Conservation (phyloP, 2,797 vertebrate species). For the Cyclura pinguis region DNA sequence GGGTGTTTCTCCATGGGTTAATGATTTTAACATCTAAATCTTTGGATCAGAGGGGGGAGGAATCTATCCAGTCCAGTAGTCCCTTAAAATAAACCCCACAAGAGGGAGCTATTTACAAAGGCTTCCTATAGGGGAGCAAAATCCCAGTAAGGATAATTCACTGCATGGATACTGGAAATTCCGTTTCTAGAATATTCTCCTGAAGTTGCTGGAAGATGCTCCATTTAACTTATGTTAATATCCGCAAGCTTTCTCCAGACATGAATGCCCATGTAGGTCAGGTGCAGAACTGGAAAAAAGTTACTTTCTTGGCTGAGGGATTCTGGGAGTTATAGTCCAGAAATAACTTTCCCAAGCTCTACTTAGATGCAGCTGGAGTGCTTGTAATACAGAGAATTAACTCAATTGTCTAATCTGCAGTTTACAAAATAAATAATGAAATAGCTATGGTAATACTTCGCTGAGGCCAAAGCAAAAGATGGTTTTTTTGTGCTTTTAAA, state of each 20-base stretch:
- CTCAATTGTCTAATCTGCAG: not conserved
- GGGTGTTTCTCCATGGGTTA: not conserved
- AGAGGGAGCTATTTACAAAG: conserved; percentile 38
- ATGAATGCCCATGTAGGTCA: not conserved
- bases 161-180: conserved; percentile 1
- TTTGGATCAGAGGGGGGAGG: not conserved
- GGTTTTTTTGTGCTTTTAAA: not conserved
- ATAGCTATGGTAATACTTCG: not conserved
- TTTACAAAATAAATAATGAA: not conserved
- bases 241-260: not conserved
- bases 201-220: not conserved
- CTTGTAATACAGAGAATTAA: not conserved
- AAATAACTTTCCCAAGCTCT: too few relatives aligned
- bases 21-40: not conserved
- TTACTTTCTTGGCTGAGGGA: too few relatives aligned
- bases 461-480: not conserved
- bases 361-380: too few relatives aligned
- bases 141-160: not conserved
- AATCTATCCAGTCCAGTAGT: not conserved
- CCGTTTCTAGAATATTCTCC: not conserved
- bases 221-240: not conserved
- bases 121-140: not conserved
- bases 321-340: too few relatives aligned
- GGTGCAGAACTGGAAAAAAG: too few relatives aligned
- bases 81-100: not conserved